These are phyloP conservation scores for Trileptium ribeirensis DNA, from an alignment of 2,888 invertebrate genomes.

Conservation along the genomic window DNA sequence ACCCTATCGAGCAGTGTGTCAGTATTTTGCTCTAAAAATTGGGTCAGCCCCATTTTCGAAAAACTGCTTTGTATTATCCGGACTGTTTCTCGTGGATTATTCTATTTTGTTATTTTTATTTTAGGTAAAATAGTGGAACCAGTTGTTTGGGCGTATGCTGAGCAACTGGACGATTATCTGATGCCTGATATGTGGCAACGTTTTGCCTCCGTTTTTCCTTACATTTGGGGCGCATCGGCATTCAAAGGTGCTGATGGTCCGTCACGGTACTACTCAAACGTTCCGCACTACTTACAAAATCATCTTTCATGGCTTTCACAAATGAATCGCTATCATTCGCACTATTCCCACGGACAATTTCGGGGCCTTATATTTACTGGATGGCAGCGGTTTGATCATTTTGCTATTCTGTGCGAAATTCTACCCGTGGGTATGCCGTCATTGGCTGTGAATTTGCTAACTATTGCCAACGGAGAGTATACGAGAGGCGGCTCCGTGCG, in stretches of 20 bases:
- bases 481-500: background rate
- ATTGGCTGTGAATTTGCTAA: constrained; percentile 37
- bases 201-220: constrained; percentile 63
- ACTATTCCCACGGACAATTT: constrained; percentile 33
- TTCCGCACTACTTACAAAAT: constrained; percentile 55
- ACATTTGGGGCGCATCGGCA: constrained; percentile 67
- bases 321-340: constrained; percentile 40
- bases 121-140: constrained; percentile 41
- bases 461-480: background rate
- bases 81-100: too few relatives aligned
- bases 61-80: too few relatives aligned
- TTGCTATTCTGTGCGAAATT: constrained; percentile 55
- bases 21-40: too few relatives aligned
- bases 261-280: constrained; percentile 54
- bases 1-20: too few relatives aligned
- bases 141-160: constrained; percentile 48
- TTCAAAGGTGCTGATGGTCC: constrained; percentile 60
- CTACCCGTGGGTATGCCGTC: constrained; percentile 52
- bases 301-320: constrained; percentile 54
- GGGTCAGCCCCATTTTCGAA: too few relatives aligned
- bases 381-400: constrained; percentile 57
- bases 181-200: constrained; percentile 60
- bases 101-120: background rate
- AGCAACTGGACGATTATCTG: constrained; percentile 45
- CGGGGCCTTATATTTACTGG: constrained; percentile 54